phyloP scores from a whole-genome alignment of 2,888 invertebrate species.

The Timema podura region DNA sequence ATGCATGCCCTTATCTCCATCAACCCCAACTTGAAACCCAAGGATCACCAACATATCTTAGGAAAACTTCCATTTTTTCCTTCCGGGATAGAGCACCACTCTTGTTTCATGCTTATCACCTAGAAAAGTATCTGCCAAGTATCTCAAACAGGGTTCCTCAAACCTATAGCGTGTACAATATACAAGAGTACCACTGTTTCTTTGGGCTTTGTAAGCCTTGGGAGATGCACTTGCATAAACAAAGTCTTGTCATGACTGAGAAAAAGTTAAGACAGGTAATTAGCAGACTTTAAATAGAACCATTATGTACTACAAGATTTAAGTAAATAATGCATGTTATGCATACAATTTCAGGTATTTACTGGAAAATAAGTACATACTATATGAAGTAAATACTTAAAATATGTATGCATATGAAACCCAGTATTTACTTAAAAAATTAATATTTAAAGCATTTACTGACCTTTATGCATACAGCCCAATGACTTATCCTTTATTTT shows the following conservation, averaged over 20 bases:
- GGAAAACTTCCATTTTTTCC: background rate
- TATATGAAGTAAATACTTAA: background rate
- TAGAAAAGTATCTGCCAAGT: background rate
- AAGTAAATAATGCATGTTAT: no score
- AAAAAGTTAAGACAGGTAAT: background rate
- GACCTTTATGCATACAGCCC: background rate
- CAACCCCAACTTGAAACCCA: background rate
- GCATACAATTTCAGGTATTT: no score
- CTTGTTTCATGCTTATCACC: background rate
- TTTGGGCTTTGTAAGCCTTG: background rate
- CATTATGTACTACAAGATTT: no score
- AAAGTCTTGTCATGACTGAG: background rate
- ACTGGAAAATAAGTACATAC: background rate
- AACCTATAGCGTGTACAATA: background rate
- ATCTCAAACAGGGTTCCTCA: background rate
- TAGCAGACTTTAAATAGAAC: background rate
- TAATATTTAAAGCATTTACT: background rate
- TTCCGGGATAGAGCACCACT: background rate
- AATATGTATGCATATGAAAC: background rate
- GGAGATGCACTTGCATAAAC: background rate
- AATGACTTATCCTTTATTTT: no score
- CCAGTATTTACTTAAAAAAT: slow-evolving; percentile 2
- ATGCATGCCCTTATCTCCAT: background rate
- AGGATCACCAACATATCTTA: background rate
- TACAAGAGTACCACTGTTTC: background rate